Conservation (phyloP, 2,113 vertebrate species). For the Glareola pratincola region DNA sequence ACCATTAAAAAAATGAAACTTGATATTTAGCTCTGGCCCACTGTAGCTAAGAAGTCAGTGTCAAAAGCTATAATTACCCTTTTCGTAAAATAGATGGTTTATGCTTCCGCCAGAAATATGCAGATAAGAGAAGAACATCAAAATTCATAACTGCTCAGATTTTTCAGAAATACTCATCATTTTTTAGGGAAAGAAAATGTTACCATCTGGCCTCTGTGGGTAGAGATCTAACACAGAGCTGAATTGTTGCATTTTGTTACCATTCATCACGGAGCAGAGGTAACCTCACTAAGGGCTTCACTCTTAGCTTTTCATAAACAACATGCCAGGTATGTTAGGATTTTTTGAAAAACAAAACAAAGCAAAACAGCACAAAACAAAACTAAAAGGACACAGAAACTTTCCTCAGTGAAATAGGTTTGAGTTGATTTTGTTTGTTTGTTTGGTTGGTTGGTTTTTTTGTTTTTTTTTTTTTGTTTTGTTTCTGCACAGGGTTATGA, state of each 20-base stretch:
- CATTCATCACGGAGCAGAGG: background rate
- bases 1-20: background rate
- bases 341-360: background rate
- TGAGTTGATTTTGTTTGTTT: background rate
- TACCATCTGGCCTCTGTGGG: background rate
- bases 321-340: rapidly evolving
- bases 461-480: background rate
- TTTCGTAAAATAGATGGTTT: background rate
- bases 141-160: background rate
- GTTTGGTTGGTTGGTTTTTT: no score
- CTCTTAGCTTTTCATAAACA: background rate
- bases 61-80: background rate
- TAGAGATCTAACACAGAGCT: background rate
- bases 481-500: background rate
- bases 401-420: background rate
- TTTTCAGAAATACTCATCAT: background rate
- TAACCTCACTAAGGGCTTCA: background rate
- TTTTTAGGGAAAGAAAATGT: background rate
- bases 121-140: background rate
- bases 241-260: background rate
- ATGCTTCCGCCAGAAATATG: background rate
- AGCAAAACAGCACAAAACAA: background rate
- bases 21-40: background rate
- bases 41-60: background rate
- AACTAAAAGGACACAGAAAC: background rate